Evolutionary conservation across 2,888 invertebrate genomes (phyloP), one percentile per base, ranked within the genome.

Genomic region (Odontothrips loti): DNA sequence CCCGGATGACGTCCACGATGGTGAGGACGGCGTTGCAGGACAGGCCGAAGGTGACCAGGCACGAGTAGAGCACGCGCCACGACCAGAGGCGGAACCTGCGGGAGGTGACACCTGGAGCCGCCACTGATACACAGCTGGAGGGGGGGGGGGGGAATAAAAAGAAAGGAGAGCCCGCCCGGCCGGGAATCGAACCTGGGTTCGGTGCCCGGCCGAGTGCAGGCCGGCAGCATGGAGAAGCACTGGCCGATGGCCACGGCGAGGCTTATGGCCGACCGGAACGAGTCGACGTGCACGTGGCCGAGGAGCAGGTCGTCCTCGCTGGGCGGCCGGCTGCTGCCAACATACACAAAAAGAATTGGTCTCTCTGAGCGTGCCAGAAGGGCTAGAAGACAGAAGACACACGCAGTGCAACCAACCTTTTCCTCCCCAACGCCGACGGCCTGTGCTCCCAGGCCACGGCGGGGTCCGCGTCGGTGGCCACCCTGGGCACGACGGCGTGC

Each of bases 401-500:
- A n/a, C n/a, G n/a, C n/a, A n/a, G n/a, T n/a, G n/a, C n/a, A n/a
- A n/a, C n/a, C 34, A 43, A 6, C 34, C 34, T 2, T 6, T 43
- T 43, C 34, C 34, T 43, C 34, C n/a, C n/a, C n/a, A n/a, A n/a
- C n/a, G 34, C 3, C 34, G 34, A 43, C 34, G 34, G 34, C 34
- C 34, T 2, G 34, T 6, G 34, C 34, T 43, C 34, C 34, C 34
- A 43, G 3, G 34, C 34, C 34, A 43, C 3, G 34, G 3, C 34
- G 34, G 34, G 34, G 34, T 23, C 23, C 68, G 23, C 34, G 68
- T 23, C 68, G 27, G 20, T 23, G n/a, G 68, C 68, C 27, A 68
- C 68, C 68, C 68, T 68, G 68, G 68, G 68, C 68, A 68, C 23
- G 23, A 23, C n/a, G 27, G n/a, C 68, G 68, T 68, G 34, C 34